A percentile compares a stretch with the other conserved stretches of the same genome.
Evolutionary conservation across 2,113 vertebrate species (phyloP).

Genomic region (Todiramphus chloris): DNA sequence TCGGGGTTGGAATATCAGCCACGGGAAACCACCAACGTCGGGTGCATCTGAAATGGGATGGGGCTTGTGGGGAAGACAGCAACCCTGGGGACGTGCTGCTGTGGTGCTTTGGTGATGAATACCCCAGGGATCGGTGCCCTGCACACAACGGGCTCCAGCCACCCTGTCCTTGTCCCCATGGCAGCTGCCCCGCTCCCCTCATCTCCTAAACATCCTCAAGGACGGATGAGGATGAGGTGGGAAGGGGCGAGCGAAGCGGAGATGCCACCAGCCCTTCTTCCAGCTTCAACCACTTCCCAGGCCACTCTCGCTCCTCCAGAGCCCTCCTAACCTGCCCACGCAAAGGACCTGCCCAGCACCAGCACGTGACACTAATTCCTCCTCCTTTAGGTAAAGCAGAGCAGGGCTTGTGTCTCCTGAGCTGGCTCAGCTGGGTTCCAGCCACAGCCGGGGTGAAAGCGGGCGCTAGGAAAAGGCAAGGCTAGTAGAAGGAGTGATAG

Average conservation of each 20-base stretch:
- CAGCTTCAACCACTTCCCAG: background rate
- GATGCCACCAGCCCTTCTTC: background rate
- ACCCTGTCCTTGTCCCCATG: background rate
- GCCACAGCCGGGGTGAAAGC: background rate
- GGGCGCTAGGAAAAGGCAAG: background rate
- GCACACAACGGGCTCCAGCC: background rate
- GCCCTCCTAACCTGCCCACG: background rate
- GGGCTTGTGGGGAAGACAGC: background rate
- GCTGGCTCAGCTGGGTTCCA: background rate
- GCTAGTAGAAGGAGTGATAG: background rate
- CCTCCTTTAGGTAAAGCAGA: background rate
- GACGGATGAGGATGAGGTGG: background rate
- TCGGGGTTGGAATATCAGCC: background rate
- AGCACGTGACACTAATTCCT: background rate
- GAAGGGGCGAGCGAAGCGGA: background rate
- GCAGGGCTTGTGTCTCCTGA: background rate
- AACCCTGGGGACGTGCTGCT: accelerated
- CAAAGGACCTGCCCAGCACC: background rate
- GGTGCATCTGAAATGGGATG: accelerated
- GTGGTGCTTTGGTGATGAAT: accelerated
- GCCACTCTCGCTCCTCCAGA: background rate
- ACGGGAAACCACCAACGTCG: accelerated
- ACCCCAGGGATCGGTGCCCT: background rate
- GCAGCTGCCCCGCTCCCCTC: background rate
- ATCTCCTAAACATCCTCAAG: accelerated